Evolutionary conservation across 2,888 invertebrate genomes (phyloP), one percentile per base, ranked within the genome.

Genomic region (Gerris lacustris): DNA sequence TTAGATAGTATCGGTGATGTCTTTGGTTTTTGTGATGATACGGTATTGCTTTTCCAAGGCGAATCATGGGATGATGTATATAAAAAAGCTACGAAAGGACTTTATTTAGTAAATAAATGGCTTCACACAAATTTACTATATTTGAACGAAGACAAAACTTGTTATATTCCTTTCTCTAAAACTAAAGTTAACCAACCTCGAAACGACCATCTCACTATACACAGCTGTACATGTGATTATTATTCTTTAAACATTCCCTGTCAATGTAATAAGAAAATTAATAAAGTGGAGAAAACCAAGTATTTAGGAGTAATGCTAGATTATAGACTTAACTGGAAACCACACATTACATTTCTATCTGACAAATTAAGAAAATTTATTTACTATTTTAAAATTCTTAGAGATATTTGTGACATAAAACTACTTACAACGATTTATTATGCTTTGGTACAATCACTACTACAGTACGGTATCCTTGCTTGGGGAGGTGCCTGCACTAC

Each of bases 31-130:
- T 31, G 44, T 11, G 68, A 68, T 45, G 70, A 70, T 47, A 66
- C 68, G 67, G 45, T 45, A 17, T 47, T 72, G 18, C 63, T 67
- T 55, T 69, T 63, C n/a, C 47, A 66, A 17, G 64, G 63, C n/a
- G 18, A 18, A n/a, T 62, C 66, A 18, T 45, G 44, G 45, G 62
- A 69, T 15, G 68, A 68, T 15, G 17, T 18, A 6, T 11, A 68
- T 43, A 47, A 47, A 31, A 68, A 17, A 44, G 45, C 45, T 9
- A 15, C n/a, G 11, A 11, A 17, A 17, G 68, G 45, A 7, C 31
- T 68, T 47, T 44, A 15, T 68, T 15, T 47, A 31, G 44, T 68
- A 44, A 68, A 45, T 7, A 45, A 17, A 9, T 67, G 67, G 67
- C 15, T 67, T 67, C 18, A 17, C n/a, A 44, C 18, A 18, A 72